phyloP scores from a whole-genome alignment of 64 coral and sea anemone genomes.

The Astreopora myriophthalma region DNA sequence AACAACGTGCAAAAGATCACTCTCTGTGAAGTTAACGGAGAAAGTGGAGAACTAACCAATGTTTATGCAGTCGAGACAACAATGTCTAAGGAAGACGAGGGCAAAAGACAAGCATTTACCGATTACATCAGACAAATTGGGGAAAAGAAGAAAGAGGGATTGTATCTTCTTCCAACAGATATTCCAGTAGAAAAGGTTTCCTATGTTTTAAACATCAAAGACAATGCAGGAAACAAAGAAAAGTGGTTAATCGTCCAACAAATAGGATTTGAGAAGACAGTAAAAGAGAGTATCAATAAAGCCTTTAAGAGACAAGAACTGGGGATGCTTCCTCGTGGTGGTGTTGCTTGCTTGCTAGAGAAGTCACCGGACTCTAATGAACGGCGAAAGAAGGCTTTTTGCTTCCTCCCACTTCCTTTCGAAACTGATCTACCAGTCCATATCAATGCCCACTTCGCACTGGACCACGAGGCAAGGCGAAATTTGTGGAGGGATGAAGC shows the following conservation, averaged over 20 bases:
- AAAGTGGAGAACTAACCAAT: neutral
- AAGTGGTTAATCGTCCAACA: slow-evolving; percentile 73
- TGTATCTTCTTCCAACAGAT: neutral
- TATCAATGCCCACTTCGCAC: slow-evolving; percentile 84
- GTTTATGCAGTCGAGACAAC: slow-evolving; percentile 4
- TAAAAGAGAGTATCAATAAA: slow-evolving; percentile 1
- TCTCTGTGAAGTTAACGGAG: slow-evolving; percentile 22
- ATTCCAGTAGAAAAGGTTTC: slow-evolving; percentile 30
- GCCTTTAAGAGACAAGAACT: slow-evolving; percentile 59
- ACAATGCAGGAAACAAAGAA: slow-evolving; percentile 26
- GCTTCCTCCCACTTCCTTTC: slow-evolving; percentile 81
- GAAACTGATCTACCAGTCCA: slow-evolving; percentile 78
- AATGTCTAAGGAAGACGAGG: slow-evolving; percentile 39
- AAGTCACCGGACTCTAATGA: neutral
- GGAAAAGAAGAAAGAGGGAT: neutral
- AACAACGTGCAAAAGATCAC: slow-evolving; percentile 71
- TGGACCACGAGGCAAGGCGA: slow-evolving; percentile 82
- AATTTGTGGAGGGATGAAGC: slow-evolving; percentile 57
- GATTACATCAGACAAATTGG: slow-evolving; percentile 27
- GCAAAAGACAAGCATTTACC: slow-evolving; percentile 40
- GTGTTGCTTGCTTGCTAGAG: slow-evolving; percentile 44
- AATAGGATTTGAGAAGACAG: slow-evolving; percentile 63
- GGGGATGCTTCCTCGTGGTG: slow-evolving; percentile 78
- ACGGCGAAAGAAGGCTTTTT: slow-evolving; percentile 61
- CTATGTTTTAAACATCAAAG: slow-evolving; percentile 46